These are phyloP conservation scores for Tretioscincus oriximinensis DNA, from an alignment of 2,113 vertebrate species.

Conservation along the genomic window DNA sequence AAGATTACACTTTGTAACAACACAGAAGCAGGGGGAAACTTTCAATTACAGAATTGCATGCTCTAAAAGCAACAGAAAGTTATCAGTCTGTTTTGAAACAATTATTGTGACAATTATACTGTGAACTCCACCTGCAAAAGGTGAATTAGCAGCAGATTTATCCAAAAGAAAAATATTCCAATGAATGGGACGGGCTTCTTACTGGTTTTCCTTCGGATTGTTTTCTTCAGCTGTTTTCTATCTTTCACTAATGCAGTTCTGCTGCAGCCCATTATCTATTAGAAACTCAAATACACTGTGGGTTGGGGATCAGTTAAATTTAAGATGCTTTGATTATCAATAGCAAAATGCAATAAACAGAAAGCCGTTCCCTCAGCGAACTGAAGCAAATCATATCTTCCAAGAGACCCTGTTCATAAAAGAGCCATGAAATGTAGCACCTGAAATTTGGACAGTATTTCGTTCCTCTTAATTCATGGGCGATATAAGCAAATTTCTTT, in stretches of 20 bases:
- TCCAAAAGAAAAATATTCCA: background rate
- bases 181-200: background rate
- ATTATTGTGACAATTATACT: background rate
- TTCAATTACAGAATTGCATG: background rate
- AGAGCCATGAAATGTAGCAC: background rate
- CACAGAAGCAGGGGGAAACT: background rate
- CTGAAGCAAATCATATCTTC: background rate
- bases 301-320: background rate
- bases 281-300: too few relatives aligned
- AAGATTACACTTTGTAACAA: background rate
- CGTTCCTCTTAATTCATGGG: background rate
- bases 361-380: background rate
- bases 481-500: background rate
- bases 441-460: background rate
- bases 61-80: background rate
- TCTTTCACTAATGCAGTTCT: background rate
- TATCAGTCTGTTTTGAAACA: background rate
- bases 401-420: background rate
- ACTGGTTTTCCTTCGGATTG: background rate
- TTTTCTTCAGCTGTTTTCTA: too few relatives aligned
- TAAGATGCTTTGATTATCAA: background rate
- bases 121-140: background rate
- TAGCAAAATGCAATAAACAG: background rate
- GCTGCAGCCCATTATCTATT: background rate
- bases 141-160: background rate